These are phyloP conservation scores for Eulemur coronatus DNA, from an alignment of 2,797 vertebrate genomes.

Conservation along the genomic window DNA sequence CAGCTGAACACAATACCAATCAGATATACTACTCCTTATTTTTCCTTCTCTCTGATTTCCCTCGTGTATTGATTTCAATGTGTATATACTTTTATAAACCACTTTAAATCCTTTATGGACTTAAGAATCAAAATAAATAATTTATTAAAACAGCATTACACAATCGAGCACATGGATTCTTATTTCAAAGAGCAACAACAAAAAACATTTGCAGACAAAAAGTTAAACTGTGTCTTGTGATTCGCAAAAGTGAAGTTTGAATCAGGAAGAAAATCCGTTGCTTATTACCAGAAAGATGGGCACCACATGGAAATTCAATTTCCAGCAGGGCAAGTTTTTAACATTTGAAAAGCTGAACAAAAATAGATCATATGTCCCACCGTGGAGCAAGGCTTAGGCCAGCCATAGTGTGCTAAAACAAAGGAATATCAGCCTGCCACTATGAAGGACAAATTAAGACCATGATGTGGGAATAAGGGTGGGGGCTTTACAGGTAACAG, in stretches of 20 bases:
- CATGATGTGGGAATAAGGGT: background rate
- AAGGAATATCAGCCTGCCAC: conserved; percentile 2
- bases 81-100: conserved; percentile 54
- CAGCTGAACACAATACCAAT: background rate
- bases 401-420: background rate
- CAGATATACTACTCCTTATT: background rate
- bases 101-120: conserved; percentile 63
- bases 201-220: conserved; percentile 51
- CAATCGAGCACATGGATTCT: conserved; percentile 35
- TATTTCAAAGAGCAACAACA: conserved; percentile 64
- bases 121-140: conserved; percentile 71
- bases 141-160: conserved; percentile 60
- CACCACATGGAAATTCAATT: conserved; percentile 77
- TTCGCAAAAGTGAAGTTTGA: conserved; percentile 34
- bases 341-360: conserved; percentile 75
- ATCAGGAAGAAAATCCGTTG: conserved; percentile 63
- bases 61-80: conserved; percentile 43
- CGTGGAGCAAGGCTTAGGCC: background rate
- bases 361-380: conserved; percentile 69
- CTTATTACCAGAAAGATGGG: conserved; percentile 76
- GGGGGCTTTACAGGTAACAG: background rate
- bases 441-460: background rate
- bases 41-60: background rate
- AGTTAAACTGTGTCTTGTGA: conserved; percentile 54
- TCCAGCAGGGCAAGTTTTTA: conserved; percentile 56